Conservation (phyloP, 2,888 invertebrate species). For the Papilio protenor region DNA sequence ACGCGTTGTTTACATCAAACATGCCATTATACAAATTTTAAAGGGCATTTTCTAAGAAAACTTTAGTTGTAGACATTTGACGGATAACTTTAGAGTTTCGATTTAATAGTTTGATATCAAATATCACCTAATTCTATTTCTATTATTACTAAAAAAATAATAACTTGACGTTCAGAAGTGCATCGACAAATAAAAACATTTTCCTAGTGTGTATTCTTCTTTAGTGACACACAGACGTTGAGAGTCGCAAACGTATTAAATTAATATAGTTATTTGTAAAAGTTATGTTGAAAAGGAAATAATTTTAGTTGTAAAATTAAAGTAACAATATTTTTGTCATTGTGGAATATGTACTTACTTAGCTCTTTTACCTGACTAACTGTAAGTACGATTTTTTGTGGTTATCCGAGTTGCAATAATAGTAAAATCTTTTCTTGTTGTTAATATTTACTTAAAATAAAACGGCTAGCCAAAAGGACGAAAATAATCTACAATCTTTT, state of each 20-base stretch:
- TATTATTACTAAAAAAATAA: not conserved
- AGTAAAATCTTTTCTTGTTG: not conserved
- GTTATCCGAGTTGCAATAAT: not conserved
- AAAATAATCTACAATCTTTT: not conserved
- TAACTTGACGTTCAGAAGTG: not conserved
- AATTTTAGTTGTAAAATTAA: not conserved
- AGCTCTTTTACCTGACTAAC: too few species aligned
- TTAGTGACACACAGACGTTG: not conserved
- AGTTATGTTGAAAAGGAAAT: not conserved
- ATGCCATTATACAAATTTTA: not conserved
- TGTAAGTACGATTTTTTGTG: too few species aligned
- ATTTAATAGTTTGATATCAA: not conserved
- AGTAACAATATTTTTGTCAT: not conserved
- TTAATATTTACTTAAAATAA: too few species aligned
- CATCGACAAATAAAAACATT: not conserved
- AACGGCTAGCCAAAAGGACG: not conserved
- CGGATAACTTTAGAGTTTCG: not conserved
- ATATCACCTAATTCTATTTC: not conserved
- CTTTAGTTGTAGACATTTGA: not conserved
- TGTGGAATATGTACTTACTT: not conserved
- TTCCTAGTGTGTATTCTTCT: not conserved
- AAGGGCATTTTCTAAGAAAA: not conserved
- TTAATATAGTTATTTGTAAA: not conserved
- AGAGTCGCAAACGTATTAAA: not conserved
- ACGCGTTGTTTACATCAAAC: not conserved